Conservation (phyloP, 1,140 invertebrate genomes). For the Penaeus vannamei region DNA sequence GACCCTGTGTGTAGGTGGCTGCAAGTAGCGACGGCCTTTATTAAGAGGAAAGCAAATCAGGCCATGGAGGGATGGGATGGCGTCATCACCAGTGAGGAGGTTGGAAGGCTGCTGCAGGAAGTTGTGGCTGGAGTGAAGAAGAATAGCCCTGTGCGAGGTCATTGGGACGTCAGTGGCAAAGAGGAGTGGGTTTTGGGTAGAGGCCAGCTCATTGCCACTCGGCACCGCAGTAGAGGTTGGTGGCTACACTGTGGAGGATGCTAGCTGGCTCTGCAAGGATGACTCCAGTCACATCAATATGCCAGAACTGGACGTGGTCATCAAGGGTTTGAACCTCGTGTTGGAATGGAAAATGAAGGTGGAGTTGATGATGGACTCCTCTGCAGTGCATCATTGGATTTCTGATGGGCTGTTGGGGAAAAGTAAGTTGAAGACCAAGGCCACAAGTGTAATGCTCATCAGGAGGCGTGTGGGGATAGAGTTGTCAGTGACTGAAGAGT, state of each 20-base stretch:
- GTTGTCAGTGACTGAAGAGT: not conserved
- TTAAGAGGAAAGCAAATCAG: no score
- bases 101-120: no score
- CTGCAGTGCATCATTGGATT: constrained; percentile 29
- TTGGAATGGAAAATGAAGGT: constrained; percentile 34
- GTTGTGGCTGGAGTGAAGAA: no score
- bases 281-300: constrained; percentile 38
- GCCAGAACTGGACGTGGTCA: constrained; percentile 46
- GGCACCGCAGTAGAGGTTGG: not conserved
- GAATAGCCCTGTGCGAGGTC: no score
- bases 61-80: not conserved
- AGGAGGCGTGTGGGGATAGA: no score
- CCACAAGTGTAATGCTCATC: constrained; percentile 28
- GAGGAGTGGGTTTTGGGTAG: no score
- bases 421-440: constrained; percentile 25
- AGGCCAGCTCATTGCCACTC: no score
- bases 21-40: not conserved
- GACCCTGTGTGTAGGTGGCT: constrained; percentile 40
- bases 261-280: constrained; percentile 1
- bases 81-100: no score
- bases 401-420: not conserved
- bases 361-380: constrained; percentile 42
- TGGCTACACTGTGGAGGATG: not conserved
- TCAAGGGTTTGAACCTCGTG: constrained; percentile 39
- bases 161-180: no score